phyloP scores from a whole-genome alignment of 2,888 invertebrate species.

The Parthenolecanium corni region DNA sequence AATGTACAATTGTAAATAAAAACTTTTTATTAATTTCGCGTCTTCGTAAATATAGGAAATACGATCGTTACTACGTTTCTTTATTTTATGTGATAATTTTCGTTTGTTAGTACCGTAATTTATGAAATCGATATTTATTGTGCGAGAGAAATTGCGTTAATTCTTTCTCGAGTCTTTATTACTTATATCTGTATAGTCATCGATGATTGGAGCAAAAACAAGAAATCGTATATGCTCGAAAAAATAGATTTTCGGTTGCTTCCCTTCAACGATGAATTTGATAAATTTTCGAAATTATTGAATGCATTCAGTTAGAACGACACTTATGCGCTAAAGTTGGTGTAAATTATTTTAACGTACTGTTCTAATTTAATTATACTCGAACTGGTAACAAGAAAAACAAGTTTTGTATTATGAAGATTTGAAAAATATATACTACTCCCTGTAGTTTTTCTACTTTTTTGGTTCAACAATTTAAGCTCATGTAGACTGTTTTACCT shows the following conservation, averaged over 20 bases:
- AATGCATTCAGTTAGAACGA: too few species aligned
- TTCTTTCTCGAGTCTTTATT: conserved; percentile 16
- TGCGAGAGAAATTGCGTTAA: conserved; percentile 1
- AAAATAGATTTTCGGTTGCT: conserved; percentile 11
- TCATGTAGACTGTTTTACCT: too few species aligned
- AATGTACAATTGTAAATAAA: conserved; percentile 22
- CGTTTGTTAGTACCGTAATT: conserved; percentile 19
- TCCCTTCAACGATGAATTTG: conserved; percentile 4
- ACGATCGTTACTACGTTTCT: conserved; percentile 25
- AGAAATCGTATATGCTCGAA: conserved; percentile 7
- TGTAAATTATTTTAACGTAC: conserved; percentile 1
- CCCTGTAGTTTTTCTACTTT: too few species aligned
- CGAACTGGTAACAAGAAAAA: too few species aligned
- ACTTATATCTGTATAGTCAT: not conserved
- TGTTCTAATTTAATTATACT: too few species aligned
- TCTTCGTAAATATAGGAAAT: conserved; percentile 22
- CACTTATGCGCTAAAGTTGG: conserved; percentile 14
- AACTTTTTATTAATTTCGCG: conserved; percentile 19
- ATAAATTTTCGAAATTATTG: conserved; percentile 6
- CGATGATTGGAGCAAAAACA: not conserved
- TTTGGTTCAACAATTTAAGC: too few species aligned
- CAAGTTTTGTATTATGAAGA: too few species aligned
- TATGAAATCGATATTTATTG: not conserved
- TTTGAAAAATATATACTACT: too few species aligned
- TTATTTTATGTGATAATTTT: conserved; percentile 27